Percentiles rank a stretch among this genome's conserved stretches.
These are phyloP conservation scores for Leptobrachium ailaonicum DNA, from an alignment of 2,113 vertebrate genomes.

Conservation along the genomic window DNA sequence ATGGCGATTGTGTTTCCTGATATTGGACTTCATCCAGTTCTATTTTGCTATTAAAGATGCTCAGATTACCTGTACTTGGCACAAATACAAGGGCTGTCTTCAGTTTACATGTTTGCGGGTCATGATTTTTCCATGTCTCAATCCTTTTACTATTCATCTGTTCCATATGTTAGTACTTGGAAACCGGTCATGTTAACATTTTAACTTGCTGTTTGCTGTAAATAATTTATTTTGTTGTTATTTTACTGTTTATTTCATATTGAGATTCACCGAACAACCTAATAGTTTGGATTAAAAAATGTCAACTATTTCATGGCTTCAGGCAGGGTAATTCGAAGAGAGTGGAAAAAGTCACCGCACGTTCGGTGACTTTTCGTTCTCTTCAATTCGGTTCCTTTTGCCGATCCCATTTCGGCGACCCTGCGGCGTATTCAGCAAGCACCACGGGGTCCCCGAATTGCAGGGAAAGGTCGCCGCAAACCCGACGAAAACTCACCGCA, in stretches of 20 bases:
- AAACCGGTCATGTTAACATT: slow-evolving; percentile 32
- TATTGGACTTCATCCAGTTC: slow-evolving; percentile 43
- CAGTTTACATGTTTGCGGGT: slow-evolving; percentile 48
- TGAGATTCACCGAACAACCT: not conserved
- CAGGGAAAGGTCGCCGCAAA: too few relatives aligned
- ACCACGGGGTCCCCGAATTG: too few relatives aligned
- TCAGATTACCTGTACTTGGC: slow-evolving; percentile 48
- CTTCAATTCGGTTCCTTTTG: too few relatives aligned
- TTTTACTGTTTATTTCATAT: not conserved
- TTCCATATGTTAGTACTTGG: slow-evolving; percentile 42
- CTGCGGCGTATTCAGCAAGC: too few relatives aligned
- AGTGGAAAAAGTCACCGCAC: not conserved
- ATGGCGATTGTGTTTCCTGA: slow-evolving; percentile 48
- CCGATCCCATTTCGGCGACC: too few relatives aligned
- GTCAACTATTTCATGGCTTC: not conserved
- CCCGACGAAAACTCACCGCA: too few relatives aligned
- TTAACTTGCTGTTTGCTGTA: slow-evolving; percentile 33
- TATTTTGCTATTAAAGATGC: slow-evolving; percentile 49
- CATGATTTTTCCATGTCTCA: slow-evolving; percentile 49
- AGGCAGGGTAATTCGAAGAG: not conserved
- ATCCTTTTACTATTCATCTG: slow-evolving; percentile 38
- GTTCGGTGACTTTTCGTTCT: too few relatives aligned
- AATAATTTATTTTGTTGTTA: not conserved
- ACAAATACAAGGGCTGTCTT: slow-evolving; percentile 46
- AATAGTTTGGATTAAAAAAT: not conserved